phyloP scores from a whole-genome alignment of 2,888 invertebrate genomes.

The Cheilosia soror region DNA sequence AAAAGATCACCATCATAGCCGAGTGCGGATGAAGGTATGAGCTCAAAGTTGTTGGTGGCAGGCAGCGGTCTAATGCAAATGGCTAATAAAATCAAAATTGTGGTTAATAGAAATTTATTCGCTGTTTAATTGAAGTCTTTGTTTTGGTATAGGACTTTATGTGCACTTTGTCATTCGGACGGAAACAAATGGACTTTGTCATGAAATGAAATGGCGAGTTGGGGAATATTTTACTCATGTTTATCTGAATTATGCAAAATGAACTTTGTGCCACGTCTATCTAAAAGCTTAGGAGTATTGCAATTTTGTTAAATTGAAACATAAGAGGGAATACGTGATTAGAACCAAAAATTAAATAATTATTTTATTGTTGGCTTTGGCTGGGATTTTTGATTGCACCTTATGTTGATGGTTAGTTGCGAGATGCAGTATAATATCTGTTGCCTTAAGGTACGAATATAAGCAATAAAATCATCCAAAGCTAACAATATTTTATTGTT shows the following conservation, averaged over 20 bases:
- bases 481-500: no score
- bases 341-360: slow-evolving; percentile 4
- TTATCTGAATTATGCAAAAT: slow-evolving; percentile 49
- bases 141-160: slow-evolving; percentile 29
- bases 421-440: no score
- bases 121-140: slow-evolving; percentile 64
- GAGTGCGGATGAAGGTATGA: background rate
- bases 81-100: slow-evolving; percentile 72
- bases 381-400: background rate
- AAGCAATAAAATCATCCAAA: no score
- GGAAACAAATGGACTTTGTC: slow-evolving; percentile 60
- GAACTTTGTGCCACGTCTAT: slow-evolving; percentile 3
- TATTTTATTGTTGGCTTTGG: background rate
- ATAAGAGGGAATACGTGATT: slow-evolving; percentile 47
- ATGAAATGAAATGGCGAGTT: slow-evolving; percentile 29
- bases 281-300: background rate
- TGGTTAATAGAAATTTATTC: slow-evolving; percentile 72
- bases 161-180: slow-evolving; percentile 45
- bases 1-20: background rate
- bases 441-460: no score
- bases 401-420: background rate
- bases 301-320: slow-evolving; percentile 23
- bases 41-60: slow-evolving; percentile 20
- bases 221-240: slow-evolving; percentile 1
- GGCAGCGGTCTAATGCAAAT: slow-evolving; percentile 51